Evolutionary conservation across 2,888 invertebrate species (phyloP), one percentile per base, ranked within the genome.

Genomic region (Lottia scabra): DNA sequence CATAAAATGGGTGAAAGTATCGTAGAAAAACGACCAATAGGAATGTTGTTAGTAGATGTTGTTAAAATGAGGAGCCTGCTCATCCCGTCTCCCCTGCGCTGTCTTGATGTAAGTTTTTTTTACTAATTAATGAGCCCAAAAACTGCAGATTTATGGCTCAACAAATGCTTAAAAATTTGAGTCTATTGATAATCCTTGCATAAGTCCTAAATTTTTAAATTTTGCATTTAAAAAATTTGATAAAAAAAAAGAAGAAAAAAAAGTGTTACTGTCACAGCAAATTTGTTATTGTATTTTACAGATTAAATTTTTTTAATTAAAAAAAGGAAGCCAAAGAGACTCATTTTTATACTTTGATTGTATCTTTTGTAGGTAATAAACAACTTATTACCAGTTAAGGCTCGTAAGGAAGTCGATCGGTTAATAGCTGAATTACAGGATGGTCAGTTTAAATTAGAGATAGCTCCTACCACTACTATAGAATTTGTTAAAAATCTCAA

Each of bases 401-500:
- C 89, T 2, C 80, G 88, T 43, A 78, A 78, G 27, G 87, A 88
- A 69, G 88, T 89, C 15, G 89, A 90, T 76, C 76, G 87, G 13
- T 78, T 90, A 66, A 87, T 93, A 0, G 91, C 91, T 46, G 93
- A 93, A 69, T 92, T 93, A 12, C 92, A 93, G 63, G 91, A 92
- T 27, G 93, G 94, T 13, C 92, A 92, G 75, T 91, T 91, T 10
- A 93, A 93, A 80, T 92, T 96, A 44, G 90, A 91, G 65, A 91
- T 92, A 26, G 92, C 93, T 70, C 96, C 96, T 0, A 90, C 92
- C 46, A 92, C 92, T 0, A 95, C 96, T 0, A 91, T 92, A 0
- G 94, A 95, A 79, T 92, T 93, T 83, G 95, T 95, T 0, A 92
- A 92, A 16, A 94, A 93, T 83, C 92, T 95, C 72, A 92, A 91